Percentiles rank a stretch among this genome's conserved stretches.
Conservation (phyloP, 2,113 vertebrate genomes). For the Corydoras maculifer region DNA sequence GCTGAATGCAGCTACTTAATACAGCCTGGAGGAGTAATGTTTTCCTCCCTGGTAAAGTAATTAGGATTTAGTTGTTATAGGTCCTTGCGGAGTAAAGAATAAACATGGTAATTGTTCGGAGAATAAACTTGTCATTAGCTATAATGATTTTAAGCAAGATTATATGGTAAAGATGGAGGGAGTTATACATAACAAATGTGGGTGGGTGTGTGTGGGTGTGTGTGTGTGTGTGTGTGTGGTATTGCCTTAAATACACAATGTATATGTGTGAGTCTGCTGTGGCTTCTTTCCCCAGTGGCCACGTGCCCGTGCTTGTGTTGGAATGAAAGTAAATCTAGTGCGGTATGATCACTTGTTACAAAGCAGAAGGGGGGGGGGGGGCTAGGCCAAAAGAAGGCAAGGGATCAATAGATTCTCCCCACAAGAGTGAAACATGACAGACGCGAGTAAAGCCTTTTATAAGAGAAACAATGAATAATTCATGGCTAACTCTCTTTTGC, state of each 20-base stretch:
- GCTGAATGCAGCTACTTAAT: constrained; percentile 13
- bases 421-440: constrained; percentile 70
- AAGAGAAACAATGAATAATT: constrained; percentile 69
- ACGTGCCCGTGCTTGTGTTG: too few relatives aligned
- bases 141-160: not conserved
- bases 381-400: constrained; percentile 43
- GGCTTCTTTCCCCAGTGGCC: constrained; percentile 6
- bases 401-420: constrained; percentile 68
- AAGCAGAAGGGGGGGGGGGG: constrained; percentile 1
- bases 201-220: not conserved
- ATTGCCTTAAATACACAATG: not conserved
- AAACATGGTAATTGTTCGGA: constrained; percentile 19
- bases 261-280: constrained; percentile 11
- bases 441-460: constrained; percentile 71
- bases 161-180: too few relatives aligned
- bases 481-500: constrained; percentile 58
- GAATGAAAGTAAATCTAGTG: constrained; percentile 49
- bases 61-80: constrained; percentile 26
- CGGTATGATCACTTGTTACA: constrained; percentile 60
- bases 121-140: not conserved
- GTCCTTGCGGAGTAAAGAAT: not conserved
- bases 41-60: constrained; percentile 15
- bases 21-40: constrained; percentile 16
- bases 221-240: constrained; percentile 39
- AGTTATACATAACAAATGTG: too few relatives aligned